phyloP scores from a whole-genome alignment of 2,888 invertebrate species.

The Calameuta idolon region DNA sequence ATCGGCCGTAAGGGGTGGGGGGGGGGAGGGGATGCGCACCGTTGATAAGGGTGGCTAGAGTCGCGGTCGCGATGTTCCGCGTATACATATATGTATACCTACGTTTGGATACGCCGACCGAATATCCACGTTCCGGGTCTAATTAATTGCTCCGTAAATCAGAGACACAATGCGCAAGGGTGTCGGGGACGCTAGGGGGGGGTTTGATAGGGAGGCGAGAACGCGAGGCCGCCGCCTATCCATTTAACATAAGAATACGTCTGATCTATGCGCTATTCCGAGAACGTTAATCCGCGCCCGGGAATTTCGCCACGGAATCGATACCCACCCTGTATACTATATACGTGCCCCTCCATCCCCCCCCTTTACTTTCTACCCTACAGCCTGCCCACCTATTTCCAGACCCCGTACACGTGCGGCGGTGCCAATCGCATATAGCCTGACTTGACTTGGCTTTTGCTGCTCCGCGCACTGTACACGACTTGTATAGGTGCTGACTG shows the following conservation, averaged over 20 bases:
- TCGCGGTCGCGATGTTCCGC: not conserved
- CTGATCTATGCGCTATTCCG: constrained; percentile 63
- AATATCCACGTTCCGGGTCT: constrained; percentile 41
- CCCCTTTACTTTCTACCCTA: not conserved
- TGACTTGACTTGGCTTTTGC: constrained; percentile 1
- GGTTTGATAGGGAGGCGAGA: constrained; percentile 8
- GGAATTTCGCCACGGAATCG: not conserved
- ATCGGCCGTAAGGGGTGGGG: not conserved
- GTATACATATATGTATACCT: not conserved
- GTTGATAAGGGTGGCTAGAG: not conserved
- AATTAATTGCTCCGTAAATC: constrained; percentile 67
- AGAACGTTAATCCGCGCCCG: not conserved
- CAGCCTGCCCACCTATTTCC: not conserved
- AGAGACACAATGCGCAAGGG: constrained; percentile 49
- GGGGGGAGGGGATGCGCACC: not conserved
- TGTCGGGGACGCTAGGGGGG: not conserved
- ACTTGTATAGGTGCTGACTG: constrained; percentile 16
- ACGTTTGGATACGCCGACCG: constrained; percentile 17
- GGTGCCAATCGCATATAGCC: not conserved
- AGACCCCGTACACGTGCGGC: not conserved
- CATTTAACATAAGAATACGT: constrained; percentile 53
- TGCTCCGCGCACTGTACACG: not conserved
- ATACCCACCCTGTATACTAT: not conserved
- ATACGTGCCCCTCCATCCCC: not conserved
- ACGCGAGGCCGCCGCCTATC: constrained; percentile 4